Conservation (phyloP, 1,140 invertebrate genomes). For the Scaptodrosophila lebanonensis region DNA sequence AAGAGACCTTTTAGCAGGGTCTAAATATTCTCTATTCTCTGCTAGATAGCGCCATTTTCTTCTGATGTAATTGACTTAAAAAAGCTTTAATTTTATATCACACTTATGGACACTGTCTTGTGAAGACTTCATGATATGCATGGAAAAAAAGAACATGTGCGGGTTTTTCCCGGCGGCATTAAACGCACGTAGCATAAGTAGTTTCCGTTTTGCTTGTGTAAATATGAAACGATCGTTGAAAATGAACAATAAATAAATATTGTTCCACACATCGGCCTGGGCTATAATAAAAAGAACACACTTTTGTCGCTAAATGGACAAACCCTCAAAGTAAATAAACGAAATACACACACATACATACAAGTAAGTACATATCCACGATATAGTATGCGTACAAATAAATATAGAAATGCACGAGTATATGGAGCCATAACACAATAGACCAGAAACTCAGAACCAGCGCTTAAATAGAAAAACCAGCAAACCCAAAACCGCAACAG, state of each 20-base stretch:
- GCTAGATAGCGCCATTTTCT: no score
- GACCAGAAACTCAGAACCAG: constrained; percentile 2
- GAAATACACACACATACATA: constrained; percentile 3
- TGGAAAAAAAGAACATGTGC: not conserved
- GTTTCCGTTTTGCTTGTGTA: constrained; percentile 30
- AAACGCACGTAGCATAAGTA: no score
- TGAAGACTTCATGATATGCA: no score
- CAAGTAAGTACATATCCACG: not conserved
- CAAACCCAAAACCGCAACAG: constrained; percentile 26
- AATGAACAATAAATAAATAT: not conserved
- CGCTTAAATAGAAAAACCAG: constrained; percentile 52
- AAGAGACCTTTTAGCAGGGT: no score
- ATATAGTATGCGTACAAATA: constrained; percentile 1
- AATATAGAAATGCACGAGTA: constrained; percentile 19
- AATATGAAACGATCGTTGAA: constrained; percentile 5
- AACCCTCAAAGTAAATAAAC: constrained; percentile 51
- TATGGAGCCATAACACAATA: no score
- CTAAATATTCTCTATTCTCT: no score
- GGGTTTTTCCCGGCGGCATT: not conserved
- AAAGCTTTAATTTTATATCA: no score
- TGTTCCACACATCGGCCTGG: not conserved
- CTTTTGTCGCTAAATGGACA: constrained; percentile 46
- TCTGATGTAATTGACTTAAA: no score
- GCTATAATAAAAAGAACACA: constrained; percentile 19
- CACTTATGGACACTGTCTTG: no score